Conservation (phyloP, 2,888 invertebrate species). For the Athalia circularis region DNA sequence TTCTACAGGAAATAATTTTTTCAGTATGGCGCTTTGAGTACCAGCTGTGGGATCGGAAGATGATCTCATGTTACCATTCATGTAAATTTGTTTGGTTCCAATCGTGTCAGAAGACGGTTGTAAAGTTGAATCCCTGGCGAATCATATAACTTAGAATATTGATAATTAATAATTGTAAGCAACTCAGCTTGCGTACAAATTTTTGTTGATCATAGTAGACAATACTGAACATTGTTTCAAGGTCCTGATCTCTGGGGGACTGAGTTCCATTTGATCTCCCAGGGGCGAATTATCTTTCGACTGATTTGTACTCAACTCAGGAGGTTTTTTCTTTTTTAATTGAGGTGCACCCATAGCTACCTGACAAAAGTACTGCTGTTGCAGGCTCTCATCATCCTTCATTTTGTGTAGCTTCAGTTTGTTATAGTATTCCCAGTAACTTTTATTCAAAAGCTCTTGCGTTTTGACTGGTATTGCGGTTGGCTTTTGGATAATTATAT, state of each 20-base stretch:
- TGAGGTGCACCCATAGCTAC: slow-evolving; percentile 54
- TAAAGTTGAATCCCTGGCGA: slow-evolving; percentile 53
- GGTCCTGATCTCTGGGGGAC: slow-evolving; percentile 56
- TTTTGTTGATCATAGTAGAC: slow-evolving; percentile 65
- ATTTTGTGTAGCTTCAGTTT: slow-evolving; percentile 56
- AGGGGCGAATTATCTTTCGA: slow-evolving; percentile 35
- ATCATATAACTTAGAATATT: slow-evolving; percentile 8
- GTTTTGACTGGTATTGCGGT: slow-evolving; percentile 62
- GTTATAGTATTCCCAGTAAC: slow-evolving; percentile 67
- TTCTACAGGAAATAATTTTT: slow-evolving; percentile 47
- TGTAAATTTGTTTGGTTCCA: slow-evolving; percentile 55
- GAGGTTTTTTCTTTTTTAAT: slow-evolving; percentile 54
- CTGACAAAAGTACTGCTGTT: slow-evolving; percentile 55
- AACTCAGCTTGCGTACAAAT: slow-evolving; percentile 56
- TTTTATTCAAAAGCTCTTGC: slow-evolving; percentile 63
- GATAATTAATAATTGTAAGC: not conserved
- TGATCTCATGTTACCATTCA: slow-evolving; percentile 57
- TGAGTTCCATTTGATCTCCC: slow-evolving; percentile 47
- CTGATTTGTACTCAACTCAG: slow-evolving; percentile 22
- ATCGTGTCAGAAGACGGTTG: slow-evolving; percentile 52
- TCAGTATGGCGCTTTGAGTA: slow-evolving; percentile 48
- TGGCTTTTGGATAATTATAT: slow-evolving; percentile 49
- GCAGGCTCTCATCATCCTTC: slow-evolving; percentile 45
- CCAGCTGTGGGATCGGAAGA: slow-evolving; percentile 53
- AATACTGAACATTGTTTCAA: slow-evolving; percentile 64